Percentiles rank a stretch among this genome's conserved stretches.
Conservation (phyloP, 2,888 invertebrate genomes). For the Ophioninae sp. region DNA sequence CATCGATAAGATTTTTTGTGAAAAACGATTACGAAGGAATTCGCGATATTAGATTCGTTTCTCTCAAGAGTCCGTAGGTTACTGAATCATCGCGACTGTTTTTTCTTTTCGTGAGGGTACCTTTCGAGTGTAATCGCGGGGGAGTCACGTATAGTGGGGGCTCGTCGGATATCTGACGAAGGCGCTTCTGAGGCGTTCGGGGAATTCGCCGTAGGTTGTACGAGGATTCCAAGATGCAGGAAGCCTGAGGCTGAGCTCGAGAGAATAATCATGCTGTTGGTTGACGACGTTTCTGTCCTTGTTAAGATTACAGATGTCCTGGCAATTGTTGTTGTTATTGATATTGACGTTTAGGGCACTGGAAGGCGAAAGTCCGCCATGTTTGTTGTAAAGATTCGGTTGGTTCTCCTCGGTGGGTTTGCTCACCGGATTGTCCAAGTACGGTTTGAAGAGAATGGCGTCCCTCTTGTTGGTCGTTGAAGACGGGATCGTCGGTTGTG, state of each 20-base stretch:
- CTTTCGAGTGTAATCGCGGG: slow-evolving; percentile 36
- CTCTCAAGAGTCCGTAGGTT: slow-evolving; percentile 5
- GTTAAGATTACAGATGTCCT: slow-evolving; percentile 75
- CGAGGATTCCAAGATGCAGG: slow-evolving; percentile 73
- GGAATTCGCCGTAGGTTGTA: slow-evolving; percentile 53
- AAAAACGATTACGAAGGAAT: background rate
- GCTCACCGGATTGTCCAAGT: slow-evolving; percentile 86
- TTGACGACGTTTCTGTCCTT: slow-evolving; percentile 65
- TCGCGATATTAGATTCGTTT: background rate
- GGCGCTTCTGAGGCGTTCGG: slow-evolving; percentile 73
- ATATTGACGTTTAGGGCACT: slow-evolving; percentile 60
- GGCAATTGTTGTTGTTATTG: slow-evolving; percentile 75
- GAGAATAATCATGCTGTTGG: slow-evolving; percentile 68
- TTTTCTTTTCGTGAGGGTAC: background rate
- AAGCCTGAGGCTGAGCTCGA: slow-evolving; percentile 75
- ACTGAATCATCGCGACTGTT: slow-evolving; percentile 4
- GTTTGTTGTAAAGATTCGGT: slow-evolving; percentile 55
- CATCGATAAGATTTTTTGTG: background rate
- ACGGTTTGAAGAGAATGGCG: slow-evolving; percentile 90
- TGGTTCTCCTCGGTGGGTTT: slow-evolving; percentile 74
- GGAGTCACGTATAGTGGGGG: slow-evolving; percentile 71
- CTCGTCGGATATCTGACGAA: slow-evolving; percentile 78
- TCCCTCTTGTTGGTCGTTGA: slow-evolving; percentile 83
- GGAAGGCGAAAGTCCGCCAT: slow-evolving; percentile 63
- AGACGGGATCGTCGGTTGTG: slow-evolving; percentile 60